Evolutionary conservation across 1,140 invertebrate genomes (phyloP).

Genomic region (Luehdorfia chinensis): DNA sequence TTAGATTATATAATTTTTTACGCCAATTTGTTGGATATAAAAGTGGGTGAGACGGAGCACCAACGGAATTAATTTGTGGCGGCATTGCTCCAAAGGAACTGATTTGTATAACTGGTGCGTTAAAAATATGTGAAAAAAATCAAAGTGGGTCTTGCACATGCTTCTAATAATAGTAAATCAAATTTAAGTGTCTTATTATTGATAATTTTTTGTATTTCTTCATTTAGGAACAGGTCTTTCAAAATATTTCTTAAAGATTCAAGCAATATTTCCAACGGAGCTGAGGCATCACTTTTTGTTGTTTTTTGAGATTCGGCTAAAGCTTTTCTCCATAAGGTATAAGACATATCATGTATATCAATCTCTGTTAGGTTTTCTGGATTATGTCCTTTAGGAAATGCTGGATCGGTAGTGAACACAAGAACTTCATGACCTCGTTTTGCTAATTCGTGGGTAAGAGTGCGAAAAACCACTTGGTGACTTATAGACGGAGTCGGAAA

Average conservation of each 20-base stretch:
- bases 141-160: background rate
- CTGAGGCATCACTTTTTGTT: too few relatives aligned
- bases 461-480: background rate
- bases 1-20: conserved; percentile 12
- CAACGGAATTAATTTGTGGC: conserved; percentile 11
- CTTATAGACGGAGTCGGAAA: background rate
- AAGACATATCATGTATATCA: conserved; percentile 2
- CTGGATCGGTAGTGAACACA: conserved; percentile 1
- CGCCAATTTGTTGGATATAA: conserved; percentile 10
- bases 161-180: conserved; percentile 4
- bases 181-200: background rate
- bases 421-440: background rate
- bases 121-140: conserved; percentile 16
- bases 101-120: conserved; percentile 18
- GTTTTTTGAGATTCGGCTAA: too few relatives aligned
- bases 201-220: too few relatives aligned
- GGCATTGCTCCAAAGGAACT: conserved; percentile 18
- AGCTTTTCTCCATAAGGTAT: too few relatives aligned
- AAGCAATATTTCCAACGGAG: too few relatives aligned
- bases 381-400: background rate
- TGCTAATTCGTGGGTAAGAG: background rate
- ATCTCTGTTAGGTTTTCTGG: conserved; percentile 1
- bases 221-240: too few relatives aligned
- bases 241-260: too few relatives aligned
- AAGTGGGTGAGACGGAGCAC: conserved; percentile 21